Conservation (phyloP, 2,797 vertebrate genomes). For the Bradypodion pumilum region DNA sequence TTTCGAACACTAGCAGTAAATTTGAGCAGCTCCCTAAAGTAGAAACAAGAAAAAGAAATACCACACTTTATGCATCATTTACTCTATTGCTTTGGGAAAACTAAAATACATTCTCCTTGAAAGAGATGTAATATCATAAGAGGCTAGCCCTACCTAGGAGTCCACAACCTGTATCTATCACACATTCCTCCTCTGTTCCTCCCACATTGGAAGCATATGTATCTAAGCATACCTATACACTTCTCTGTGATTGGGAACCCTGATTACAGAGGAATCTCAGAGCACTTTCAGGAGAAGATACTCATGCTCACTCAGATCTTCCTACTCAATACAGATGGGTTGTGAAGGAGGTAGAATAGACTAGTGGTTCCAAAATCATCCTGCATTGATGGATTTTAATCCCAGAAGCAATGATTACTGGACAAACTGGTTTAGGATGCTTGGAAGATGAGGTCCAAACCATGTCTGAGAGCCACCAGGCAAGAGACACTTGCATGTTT, state of each 20-base stretch:
- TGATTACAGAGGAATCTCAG: neutral
- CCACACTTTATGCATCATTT: neutral
- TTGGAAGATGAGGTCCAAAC: neutral
- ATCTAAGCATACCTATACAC: neutral
- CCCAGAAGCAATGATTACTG: no score
- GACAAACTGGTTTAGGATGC: no score
- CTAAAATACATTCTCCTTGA: neutral
- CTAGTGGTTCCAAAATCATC: neutral
- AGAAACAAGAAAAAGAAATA: constrained; percentile 29
- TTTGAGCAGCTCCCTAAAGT: constrained; percentile 87
- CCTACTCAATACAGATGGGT: neutral
- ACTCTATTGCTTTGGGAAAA: neutral
- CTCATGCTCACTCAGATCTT: neutral
- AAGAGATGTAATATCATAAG: neutral
- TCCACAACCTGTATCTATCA: neutral
- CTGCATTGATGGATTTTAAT: no score
- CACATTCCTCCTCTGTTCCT: neutral
- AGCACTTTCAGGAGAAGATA: neutral
- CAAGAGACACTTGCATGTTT: neutral
- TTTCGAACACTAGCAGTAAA: constrained; percentile 85
- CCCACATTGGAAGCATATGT: neutral
- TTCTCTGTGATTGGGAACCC: neutral
- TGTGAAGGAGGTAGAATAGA: neutral
- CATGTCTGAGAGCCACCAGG: no score
- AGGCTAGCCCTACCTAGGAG: neutral